Conservation (phyloP, 2,888 invertebrate genomes). For the Plebejus argus region DNA sequence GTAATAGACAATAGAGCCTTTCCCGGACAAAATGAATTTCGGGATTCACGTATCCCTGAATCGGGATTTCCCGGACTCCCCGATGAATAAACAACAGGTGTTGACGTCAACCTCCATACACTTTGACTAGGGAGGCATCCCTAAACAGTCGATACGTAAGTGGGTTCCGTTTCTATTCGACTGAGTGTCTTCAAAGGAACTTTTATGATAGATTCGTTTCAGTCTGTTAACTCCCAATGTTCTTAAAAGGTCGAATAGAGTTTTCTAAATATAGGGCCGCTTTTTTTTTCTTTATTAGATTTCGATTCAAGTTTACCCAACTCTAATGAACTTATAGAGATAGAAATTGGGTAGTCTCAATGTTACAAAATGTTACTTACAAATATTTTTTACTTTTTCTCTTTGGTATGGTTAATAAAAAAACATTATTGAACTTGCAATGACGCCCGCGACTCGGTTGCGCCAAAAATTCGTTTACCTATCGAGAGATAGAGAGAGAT, state of each 20-base stretch:
- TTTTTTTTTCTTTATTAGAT: background rate
- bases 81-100: conserved; percentile 71
- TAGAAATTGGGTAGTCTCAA: background rate
- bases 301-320: background rate
- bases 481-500: too few relatives aligned
- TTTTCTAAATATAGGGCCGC: background rate
- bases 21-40: conserved; percentile 21
- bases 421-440: too few relatives aligned
- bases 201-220: conserved; percentile 20
- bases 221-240: background rate
- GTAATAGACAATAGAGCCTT: conserved; percentile 1
- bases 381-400: too few relatives aligned
- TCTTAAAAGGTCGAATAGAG: background rate
- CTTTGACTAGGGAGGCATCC: conserved; percentile 24
- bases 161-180: conserved; percentile 14
- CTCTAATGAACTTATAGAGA: background rate
- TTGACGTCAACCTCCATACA: conserved; percentile 37
- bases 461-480: too few relatives aligned
- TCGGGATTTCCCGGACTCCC: background rate
- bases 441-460: too few relatives aligned
- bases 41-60: background rate
- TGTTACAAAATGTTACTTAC: too few relatives aligned
- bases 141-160: conserved; percentile 32
- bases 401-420: too few relatives aligned
- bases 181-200: background rate